Conservation (phyloP, 2,113 vertebrate genomes). For the Cephalopholis sonnerati region DNA sequence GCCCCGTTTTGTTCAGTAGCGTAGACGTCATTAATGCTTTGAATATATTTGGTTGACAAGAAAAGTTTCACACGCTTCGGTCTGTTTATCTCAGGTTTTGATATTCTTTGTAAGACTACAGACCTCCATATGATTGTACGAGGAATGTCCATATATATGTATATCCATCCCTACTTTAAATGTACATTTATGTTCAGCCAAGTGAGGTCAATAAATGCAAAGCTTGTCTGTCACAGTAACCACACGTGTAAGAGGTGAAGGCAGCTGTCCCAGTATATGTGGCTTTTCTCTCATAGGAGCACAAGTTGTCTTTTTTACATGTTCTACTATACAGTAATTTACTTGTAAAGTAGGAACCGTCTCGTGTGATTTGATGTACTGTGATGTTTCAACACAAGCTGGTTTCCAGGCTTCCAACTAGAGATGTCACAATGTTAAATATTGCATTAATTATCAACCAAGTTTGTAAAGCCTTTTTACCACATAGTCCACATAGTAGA, state of each 20-base stretch:
- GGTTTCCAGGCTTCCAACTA: slow-evolving; percentile 64
- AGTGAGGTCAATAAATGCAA: slow-evolving; percentile 57
- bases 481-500: slow-evolving; percentile 71
- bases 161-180: slow-evolving; percentile 64
- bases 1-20: slow-evolving; percentile 50
- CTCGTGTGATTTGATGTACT: slow-evolving; percentile 74
- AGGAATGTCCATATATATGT: slow-evolving; percentile 70
- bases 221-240: slow-evolving; percentile 54
- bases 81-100: slow-evolving; percentile 82
- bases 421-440: slow-evolving; percentile 64
- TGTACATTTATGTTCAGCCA: slow-evolving; percentile 67
- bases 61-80: slow-evolving; percentile 65
- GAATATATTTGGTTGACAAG: slow-evolving; percentile 61
- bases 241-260: slow-evolving; percentile 56
- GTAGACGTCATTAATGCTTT: slow-evolving; percentile 48
- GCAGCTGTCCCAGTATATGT: slow-evolving; percentile 72
- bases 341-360: slow-evolving; percentile 80
- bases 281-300: slow-evolving; percentile 70
- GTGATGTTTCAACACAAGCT: slow-evolving; percentile 71
- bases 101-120: slow-evolving; percentile 73
- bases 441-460: slow-evolving; percentile 62
- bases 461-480: slow-evolving; percentile 78
- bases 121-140: slow-evolving; percentile 76
- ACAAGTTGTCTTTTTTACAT: slow-evolving; percentile 65
- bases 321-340: slow-evolving; percentile 79